Base-by-base conservation (phyloP, 2,888 invertebrate species). In the Drosophila mulleri region DNA sequence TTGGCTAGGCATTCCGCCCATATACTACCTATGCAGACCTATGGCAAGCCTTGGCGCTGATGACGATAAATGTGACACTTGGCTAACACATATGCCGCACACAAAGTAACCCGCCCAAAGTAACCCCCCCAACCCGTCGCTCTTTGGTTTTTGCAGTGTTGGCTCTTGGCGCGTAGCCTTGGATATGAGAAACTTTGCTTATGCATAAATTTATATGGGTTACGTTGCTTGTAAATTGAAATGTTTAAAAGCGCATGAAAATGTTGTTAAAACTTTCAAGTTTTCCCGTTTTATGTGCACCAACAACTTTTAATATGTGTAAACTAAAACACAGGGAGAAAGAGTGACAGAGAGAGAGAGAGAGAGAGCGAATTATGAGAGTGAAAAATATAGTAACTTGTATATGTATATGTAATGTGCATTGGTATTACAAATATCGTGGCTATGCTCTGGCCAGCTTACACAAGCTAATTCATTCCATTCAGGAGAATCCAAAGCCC, bases 171-270 rank as follows among this genome's bases (percentile, higher is more conserved):
- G 39, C 35, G 42, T 42, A 68, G 60, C 60, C 68, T 67, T 77
- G 82, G 48, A 60, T 66, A 44, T 66, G 50, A 67, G 77, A 85
- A 84, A 88, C 82, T 84, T 84, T 80, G 60, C 84, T 81, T 83
- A 83, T 88, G 84, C 87, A 88, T 88, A 84, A 83, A 84, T 84
- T 84, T 86, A 69, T 74, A 39, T 72, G 61, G 56, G 54, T 62
- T 64, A 47, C 63, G 70, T 59, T 68, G 58, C 45, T 48, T 59
- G 64, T 57, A 83, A 84, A 88, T 83, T 88, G 87, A 88, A 88
- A 88, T 86, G 90, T 81, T 86, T 86, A 86, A 86, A 89, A 86
- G 86, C 79, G 90, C 90, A 89, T 86, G 73, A 86, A 86, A 89
- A 86, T 86, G 83, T 89, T 88, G 83, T 83, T 85, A 75, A 79